Percentiles rank a stretch among this genome's conserved stretches.
Conservation (phyloP, 2,888 invertebrate genomes). For the Nineta flava region DNA sequence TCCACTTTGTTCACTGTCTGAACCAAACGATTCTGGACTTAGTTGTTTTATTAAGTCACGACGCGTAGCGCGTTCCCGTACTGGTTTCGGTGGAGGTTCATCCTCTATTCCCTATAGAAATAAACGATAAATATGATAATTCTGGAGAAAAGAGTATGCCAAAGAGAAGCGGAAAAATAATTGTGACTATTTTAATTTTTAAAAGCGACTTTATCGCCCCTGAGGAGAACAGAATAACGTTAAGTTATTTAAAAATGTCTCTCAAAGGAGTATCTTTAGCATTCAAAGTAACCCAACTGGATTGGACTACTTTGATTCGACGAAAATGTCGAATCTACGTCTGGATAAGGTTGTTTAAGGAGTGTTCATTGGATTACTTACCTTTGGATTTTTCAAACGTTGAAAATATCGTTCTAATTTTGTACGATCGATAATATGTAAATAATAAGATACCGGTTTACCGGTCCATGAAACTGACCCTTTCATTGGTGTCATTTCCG, state of each 20-base stretch:
- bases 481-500: constrained; percentile 85
- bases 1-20: constrained; percentile 25
- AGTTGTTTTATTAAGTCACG: background rate
- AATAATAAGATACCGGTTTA: constrained; percentile 95
- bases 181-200: no score
- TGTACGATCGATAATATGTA: constrained; percentile 95
- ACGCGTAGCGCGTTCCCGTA: background rate
- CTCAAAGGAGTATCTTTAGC: no score
- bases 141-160: no score
- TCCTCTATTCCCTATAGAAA: background rate
- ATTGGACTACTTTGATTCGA: no score
- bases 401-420: constrained; percentile 94
- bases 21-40: constrained; percentile 24
- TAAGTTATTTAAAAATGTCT: no score
- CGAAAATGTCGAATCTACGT: no score
- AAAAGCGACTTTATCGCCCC: no score
- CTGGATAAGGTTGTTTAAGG: background rate
- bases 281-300: no score
- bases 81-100: background rate
- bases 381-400: constrained; percentile 76
- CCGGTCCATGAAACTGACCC: constrained; percentile 99
- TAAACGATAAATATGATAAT: no score
- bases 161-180: no score
- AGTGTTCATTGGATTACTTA: background rate
- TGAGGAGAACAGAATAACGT: no score